Conservation (phyloP, 1,140 invertebrate genomes). For the Penaeus indicus region DNA sequence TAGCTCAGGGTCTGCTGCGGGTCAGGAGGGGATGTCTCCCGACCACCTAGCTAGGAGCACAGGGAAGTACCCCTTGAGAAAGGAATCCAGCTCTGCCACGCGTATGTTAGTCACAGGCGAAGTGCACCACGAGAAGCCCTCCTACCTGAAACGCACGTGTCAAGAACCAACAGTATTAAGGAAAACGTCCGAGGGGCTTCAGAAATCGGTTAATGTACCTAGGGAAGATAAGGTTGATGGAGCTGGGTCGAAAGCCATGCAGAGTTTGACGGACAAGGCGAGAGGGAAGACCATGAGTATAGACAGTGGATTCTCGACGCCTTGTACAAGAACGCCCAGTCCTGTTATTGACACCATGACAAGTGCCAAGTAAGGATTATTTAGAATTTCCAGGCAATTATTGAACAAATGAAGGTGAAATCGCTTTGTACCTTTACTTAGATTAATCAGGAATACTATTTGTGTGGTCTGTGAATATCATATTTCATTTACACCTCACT, state of each 20-base stretch:
- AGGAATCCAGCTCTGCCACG: background rate
- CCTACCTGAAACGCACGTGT: background rate
- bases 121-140: constrained; percentile 17
- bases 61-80: no score
- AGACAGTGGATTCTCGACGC: constrained; percentile 63
- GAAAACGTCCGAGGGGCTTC: background rate
- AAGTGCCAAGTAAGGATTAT: constrained; percentile 58
- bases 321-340: constrained; percentile 59
- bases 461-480: background rate
- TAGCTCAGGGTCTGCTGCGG: no score
- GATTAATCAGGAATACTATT: no score
- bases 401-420: no score
- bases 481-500: background rate
- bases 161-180: background rate
- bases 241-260: background rate
- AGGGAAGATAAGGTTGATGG: background rate
- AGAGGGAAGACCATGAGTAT: constrained; percentile 28
- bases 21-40: no score
- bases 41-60: no score
- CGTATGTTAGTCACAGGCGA: constrained; percentile 41
- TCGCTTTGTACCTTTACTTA: no score
- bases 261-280: background rate
- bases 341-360: constrained; percentile 59
- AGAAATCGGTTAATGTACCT: background rate
- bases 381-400: background rate